Evolutionary conservation across 2,113 vertebrate genomes (phyloP), one percentile per base, ranked within the genome.

Genomic region (Microtus pennsylvanicus): DNA sequence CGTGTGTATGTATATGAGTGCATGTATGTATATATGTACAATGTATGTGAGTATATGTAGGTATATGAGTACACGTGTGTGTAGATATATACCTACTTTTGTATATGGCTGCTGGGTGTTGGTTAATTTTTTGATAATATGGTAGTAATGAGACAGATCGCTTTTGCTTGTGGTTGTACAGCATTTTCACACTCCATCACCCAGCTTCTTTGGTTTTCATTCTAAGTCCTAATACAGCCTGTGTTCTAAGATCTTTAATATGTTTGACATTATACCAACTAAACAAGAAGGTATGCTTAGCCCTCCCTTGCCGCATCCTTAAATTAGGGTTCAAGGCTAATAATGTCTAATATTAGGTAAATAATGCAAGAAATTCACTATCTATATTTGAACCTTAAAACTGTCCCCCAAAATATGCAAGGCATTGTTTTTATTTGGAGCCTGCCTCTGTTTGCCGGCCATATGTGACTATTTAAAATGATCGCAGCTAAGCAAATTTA

Each of bases 101-200:
- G 78, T 87, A 42, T 52, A 42, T 78, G 87, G 42, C 88, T 69
- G 67, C 47, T 85, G 30, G 5, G 63, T 69, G 30, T 61, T 77
- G 28, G 22, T 74, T 91, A 70, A 33, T 93, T 94, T 91, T 77
- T 91, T 93, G 35, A 70, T 74, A 83, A 47, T 75, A 35, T 47
- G 28, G 2, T 87, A 7, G 7, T 38, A n/a, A 69, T 81, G 24
- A 96, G 47, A 65, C 70, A 67, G 42, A 86, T 89, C 24, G 5
- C 19, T 77, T 81, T 72, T 87, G 5, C 75, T 55, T 88, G 52
- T 55, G 42, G 38, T 45, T 91, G 11, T 1, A 58, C 78, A 86
- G 80, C 30, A 5, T 38, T 78, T 61, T 47, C 50, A 76, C 45
- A 16, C 50, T 78, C 22, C 12, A 30, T 78, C 38, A 8, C 9